phyloP scores from a whole-genome alignment of 53 echinoderm and acorn worm species.

The Mesocentrotus franciscanus region DNA sequence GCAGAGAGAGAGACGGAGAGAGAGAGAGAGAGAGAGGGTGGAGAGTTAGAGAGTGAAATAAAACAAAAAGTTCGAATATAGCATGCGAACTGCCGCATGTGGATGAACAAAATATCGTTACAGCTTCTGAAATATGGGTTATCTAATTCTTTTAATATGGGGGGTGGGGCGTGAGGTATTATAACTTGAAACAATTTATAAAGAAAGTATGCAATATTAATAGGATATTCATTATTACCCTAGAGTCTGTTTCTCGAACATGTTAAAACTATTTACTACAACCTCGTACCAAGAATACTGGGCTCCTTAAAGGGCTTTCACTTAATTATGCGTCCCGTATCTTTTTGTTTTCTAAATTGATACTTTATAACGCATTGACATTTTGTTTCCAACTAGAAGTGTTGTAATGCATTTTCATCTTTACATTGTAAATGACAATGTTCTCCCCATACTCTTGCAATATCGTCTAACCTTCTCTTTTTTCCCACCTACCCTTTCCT shows the following conservation, averaged over 20 bases:
- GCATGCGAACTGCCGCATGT: too few relatives aligned
- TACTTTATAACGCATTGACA: neutral
- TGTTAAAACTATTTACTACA: neutral
- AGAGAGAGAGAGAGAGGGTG: too few relatives aligned
- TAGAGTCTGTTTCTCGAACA: neutral
- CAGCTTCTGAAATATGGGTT: too few relatives aligned
- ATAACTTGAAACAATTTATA: neutral
- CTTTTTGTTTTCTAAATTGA: neutral
- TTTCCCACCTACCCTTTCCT: neutral
- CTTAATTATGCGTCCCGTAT: neutral
- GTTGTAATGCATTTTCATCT: neutral
- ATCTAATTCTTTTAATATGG: too few relatives aligned
- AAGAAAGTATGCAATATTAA: neutral
- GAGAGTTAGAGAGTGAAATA: too few relatives aligned
- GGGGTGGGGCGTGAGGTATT: too few relatives aligned
- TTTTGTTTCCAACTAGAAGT: neutral
- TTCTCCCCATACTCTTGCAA: neutral
- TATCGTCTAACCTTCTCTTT: neutral
- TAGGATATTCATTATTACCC: neutral
- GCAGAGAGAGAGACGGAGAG: too few relatives aligned
- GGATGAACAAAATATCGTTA: too few relatives aligned
- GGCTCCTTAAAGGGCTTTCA: neutral
- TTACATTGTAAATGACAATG: neutral
- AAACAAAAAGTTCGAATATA: too few relatives aligned
- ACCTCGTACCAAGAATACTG: too few relatives aligned